Base-by-base conservation (phyloP, 2,797 vertebrate genomes). In the Tenualosa thibaudeaui region DNA sequence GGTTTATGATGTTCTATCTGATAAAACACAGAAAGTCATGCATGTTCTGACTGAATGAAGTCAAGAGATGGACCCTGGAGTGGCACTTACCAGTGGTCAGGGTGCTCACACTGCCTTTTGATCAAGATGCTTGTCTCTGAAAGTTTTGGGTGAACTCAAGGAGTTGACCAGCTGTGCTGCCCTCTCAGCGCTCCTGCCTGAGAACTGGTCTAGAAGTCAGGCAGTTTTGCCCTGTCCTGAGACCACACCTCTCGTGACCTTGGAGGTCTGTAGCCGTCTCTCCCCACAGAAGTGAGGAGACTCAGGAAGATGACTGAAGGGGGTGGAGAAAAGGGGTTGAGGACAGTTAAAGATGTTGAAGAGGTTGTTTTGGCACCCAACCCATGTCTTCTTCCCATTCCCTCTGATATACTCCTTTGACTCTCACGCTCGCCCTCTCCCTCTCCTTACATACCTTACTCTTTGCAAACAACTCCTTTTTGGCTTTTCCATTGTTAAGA, bases 241-340 rank as follows among this genome's bases (percentile, higher is more conserved):
- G 12, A 43, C 68, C 68, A 75, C 68, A 75, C 68, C 68, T 75
- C 68, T 75, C 1, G 37, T 40, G 68, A 19, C 68, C 68, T 75
- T 75, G 68, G 37, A 40, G 31, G 68, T 40, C 26, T 90, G 87
- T 10, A 40, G 68, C 15, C 15, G 65, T 13, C 26, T 37, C 65
- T 37, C 65, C 31, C 65, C 31, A 71, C 37, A 71, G 12, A 71
- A 17, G 68, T 75, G 68, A 75, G 40, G 31, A 75, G 37, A 75
- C 86, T 60, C 75, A 75, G 84, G 84, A 89, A 93, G 86, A 88
- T 84, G 88, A 86, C 19, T 22, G 89, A 88, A 89, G 89, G 86
- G 15, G 40, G n/a, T 81, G 50, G 43, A 75, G 26, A 37, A 22
- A 40, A 81, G 22, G 26, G 37, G 68, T 19, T 75, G 12, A 75